These are phyloP conservation scores for Ips nitidus DNA, from an alignment of 1,140 invertebrate species.

Conservation along the genomic window DNA sequence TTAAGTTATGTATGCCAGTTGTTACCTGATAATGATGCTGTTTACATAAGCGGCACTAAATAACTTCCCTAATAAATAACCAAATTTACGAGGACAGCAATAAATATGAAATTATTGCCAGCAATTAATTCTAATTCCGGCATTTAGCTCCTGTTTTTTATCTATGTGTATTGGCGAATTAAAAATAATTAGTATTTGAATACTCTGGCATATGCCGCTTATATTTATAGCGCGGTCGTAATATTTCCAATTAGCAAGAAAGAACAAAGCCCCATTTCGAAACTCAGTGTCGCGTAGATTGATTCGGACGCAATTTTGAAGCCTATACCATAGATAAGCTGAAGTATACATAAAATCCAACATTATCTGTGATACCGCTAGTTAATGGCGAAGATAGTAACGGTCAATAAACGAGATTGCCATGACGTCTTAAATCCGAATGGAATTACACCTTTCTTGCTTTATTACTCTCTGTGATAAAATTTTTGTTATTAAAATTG, in stretches of 20 bases:
- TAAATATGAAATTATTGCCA: constrained; percentile 11
- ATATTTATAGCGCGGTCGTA: not conserved
- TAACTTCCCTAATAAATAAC: constrained; percentile 5
- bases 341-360: constrained; percentile 24
- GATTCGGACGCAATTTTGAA: constrained; percentile 14
- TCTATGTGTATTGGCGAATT: constrained; percentile 5
- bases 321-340: constrained; percentile 31
- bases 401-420: constrained; percentile 25
- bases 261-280: not conserved
- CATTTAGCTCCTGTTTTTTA: constrained; percentile 17
- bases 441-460: constrained; percentile 28
- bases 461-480: constrained; percentile 5
- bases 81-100: constrained; percentile 3
- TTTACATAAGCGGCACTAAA: not conserved
- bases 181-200: constrained; percentile 9
- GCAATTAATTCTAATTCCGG: constrained; percentile 4
- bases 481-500: too few relatives aligned
- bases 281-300: constrained; percentile 8
- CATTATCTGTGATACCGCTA: constrained; percentile 12
- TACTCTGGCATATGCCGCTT: constrained; percentile 3
- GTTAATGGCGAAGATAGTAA: constrained; percentile 30
- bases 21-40: not conserved
- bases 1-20: not conserved
- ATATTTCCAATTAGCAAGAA: not conserved
- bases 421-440: constrained; percentile 18